Evolutionary conservation across 2,888 invertebrate species (phyloP).

Genomic region (Trichopria drosophilae): DNA sequence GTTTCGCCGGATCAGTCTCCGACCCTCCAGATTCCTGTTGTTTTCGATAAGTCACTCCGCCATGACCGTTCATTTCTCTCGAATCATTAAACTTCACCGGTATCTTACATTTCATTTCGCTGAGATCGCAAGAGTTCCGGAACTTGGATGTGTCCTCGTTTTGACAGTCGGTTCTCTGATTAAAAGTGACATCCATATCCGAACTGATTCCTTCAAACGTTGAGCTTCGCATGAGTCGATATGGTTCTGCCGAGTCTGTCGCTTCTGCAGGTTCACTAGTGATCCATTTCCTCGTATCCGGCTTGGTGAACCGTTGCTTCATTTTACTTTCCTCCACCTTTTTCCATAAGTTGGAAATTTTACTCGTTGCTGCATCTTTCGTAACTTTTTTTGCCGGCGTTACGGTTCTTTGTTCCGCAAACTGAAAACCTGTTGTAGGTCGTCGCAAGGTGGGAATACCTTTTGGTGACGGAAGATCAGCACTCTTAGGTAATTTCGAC

Average conservation of each 20-base stretch:
- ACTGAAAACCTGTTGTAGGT: slow-evolving; percentile 32
- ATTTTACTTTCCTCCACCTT: slow-evolving; percentile 72
- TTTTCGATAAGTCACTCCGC: slow-evolving; percentile 42
- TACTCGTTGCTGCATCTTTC: slow-evolving; percentile 77
- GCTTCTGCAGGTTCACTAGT: slow-evolving; percentile 28
- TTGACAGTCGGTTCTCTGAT: slow-evolving; percentile 2
- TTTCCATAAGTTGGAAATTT: slow-evolving; percentile 80
- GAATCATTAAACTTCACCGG: slow-evolving; percentile 43
- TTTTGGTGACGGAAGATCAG: slow-evolving; percentile 40
- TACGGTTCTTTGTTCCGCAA: slow-evolving; percentile 39
- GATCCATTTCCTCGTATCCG: slow-evolving; percentile 65
- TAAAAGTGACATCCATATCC: slow-evolving; percentile 19
- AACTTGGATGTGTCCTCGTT: slow-evolving; percentile 33
- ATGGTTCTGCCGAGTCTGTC: slow-evolving; percentile 26
- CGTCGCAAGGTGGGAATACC: slow-evolving; percentile 30
- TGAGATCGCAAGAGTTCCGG: slow-evolving; percentile 52
- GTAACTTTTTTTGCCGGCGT: no score
- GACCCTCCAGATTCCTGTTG: slow-evolving; percentile 34
- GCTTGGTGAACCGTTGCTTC: slow-evolving; percentile 61
- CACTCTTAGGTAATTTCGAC: slow-evolving; percentile 40
- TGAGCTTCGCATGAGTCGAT: slow-evolving; percentile 63
- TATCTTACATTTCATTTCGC: slow-evolving; percentile 46
- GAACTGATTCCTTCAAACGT: slow-evolving; percentile 65
- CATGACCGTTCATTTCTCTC: slow-evolving; percentile 24
- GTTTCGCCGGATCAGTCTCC: slow-evolving; percentile 54